These are phyloP conservation scores for Meriones unguiculatus DNA, from an alignment of 2,113 vertebrate species.

Conservation along the genomic window DNA sequence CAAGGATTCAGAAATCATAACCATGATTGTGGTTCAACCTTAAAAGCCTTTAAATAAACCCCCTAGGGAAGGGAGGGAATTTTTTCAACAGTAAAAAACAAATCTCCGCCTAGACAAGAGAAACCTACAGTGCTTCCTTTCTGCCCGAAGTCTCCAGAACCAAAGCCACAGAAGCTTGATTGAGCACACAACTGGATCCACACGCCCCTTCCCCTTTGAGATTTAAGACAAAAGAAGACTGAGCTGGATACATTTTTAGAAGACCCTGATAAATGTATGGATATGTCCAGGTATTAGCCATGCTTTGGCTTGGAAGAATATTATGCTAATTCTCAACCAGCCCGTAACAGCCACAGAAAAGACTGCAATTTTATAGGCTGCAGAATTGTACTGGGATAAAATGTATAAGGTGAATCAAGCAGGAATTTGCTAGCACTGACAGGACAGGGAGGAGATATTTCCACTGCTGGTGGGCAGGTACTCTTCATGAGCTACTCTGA, in stretches of 20 bases:
- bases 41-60: background rate
- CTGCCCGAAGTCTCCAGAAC: background rate
- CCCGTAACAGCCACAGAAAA: background rate
- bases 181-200: background rate
- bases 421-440: background rate
- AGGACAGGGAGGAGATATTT: background rate
- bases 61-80: background rate
- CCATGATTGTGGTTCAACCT: background rate
- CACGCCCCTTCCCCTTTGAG: background rate
- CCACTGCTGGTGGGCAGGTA: background rate
- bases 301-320: background rate
- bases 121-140: background rate
- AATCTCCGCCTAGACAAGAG: background rate
- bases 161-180: background rate
- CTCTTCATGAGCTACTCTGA: background rate
- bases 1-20: background rate
- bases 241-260: background rate
- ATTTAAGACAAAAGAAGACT: background rate
- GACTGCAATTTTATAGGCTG: background rate
- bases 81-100: background rate
- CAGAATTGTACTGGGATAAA: too few relatives aligned
- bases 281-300: background rate
- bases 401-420: background rate
- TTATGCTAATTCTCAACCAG: background rate
- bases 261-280: background rate